These are phyloP conservation scores for Ptilodon capucinus DNA, from an alignment of 2,888 invertebrate genomes.

Conservation along the genomic window DNA sequence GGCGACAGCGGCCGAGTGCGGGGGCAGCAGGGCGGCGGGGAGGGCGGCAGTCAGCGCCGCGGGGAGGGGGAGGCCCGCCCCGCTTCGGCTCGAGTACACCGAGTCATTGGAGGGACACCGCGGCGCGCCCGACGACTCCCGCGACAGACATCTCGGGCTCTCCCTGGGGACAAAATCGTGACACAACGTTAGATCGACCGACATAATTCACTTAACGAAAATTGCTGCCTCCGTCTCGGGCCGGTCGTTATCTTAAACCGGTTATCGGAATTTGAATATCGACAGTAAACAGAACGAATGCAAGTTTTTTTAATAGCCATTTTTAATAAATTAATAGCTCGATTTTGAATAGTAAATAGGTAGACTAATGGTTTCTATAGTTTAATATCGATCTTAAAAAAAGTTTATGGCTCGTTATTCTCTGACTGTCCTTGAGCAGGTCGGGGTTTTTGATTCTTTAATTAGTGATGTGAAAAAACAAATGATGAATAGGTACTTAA, in stretches of 20 bases:
- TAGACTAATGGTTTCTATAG: constrained; percentile 23
- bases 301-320: constrained; percentile 39
- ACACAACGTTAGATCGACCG: constrained; percentile 41
- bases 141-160: constrained; percentile 91
- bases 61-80: constrained; percentile 71
- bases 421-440: constrained; percentile 20
- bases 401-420: constrained; percentile 22
- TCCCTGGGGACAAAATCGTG: constrained; percentile 86
- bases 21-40: constrained; percentile 88
- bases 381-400: constrained; percentile 24
- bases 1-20: constrained; percentile 92
- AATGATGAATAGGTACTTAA: constrained; percentile 12
- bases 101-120: constrained; percentile 91
- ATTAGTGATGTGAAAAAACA: constrained; percentile 11
- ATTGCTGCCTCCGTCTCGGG: constrained; percentile 26
- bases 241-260: constrained; percentile 37
- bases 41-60: constrained; percentile 86
- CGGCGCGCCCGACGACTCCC: constrained; percentile 89
- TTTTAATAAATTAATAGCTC: constrained; percentile 41
- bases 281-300: constrained; percentile 43
- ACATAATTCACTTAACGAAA: constrained; percentile 45
- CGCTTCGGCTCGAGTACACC: constrained; percentile 86
- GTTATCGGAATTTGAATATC: constrained; percentile 52
- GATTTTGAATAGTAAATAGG: constrained; percentile 42
- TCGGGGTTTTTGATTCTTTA: constrained; percentile 14